Base-by-base conservation (phyloP, 2,888 invertebrate genomes). In the Sphaeridia pumilis region DNA sequence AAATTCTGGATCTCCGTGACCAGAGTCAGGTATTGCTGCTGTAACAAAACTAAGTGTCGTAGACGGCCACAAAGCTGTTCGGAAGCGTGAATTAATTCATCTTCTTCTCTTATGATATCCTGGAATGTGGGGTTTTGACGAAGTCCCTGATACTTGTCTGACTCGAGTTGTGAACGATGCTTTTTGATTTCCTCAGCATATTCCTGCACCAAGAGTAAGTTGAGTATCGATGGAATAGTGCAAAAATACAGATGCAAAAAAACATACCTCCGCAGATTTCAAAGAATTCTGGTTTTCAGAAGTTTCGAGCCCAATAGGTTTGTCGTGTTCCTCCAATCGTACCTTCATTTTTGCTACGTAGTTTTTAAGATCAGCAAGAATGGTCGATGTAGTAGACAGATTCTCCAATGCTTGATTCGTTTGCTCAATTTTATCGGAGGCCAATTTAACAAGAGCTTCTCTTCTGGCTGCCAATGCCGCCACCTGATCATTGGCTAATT, bases 1-100 rank as follows among this genome's bases (percentile, higher is more conserved):
- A 90, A 90, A 1, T 83, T 84, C 69, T 83, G 83, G 25, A 92
- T 89, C 71, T 90, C 89, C 46, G 85, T 85, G 4, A 90, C 81
- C 3, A 90, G 73, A 0, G 84, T 82, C 49, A 88, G 81, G 71
- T 87, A 93, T 67, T 92, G 90, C 69, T 94, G 90, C 14, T 93
- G 78, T 10, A 93, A 69, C 2, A 86, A 69, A 14, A 92, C 69
- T 1, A 90, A 73, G 64, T 87, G 84, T 61, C 85, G 79, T 5
- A 92, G 73, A 69, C 79, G 83, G 1, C 84, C 81, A 61, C 89
- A 81, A 71, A 89, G 88, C 57, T 87, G 85, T 72, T 90, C 88
- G 54, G 92, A 83, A 2, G 82, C 78, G 64, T 81, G 81, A 65
- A 88, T 85, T 49, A 92, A 74, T 66, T 90, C 87, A 66, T 90